Base-by-base conservation (phyloP, 2,888 invertebrate genomes). In the Neocrepidodera transversa region DNA sequence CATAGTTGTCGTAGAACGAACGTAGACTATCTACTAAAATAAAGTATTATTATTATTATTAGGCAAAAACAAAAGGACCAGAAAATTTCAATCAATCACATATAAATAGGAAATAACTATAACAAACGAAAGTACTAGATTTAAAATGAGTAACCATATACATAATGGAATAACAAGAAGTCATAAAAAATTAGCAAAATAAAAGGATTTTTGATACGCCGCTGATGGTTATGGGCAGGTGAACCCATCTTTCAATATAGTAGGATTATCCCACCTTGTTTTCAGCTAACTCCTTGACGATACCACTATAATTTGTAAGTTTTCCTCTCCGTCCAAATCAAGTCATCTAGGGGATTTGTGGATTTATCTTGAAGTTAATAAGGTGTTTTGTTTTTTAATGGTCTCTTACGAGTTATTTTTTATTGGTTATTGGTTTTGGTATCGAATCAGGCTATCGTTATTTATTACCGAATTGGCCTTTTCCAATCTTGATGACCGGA, bases 271-370 rank as follows among this genome's bases (percentile, higher is more conserved):
- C 62, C 56, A 63, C 66, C 62, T 66, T 40, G 20, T 38, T 50
- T 49, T 28, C 30, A 50, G 51, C 38, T 58, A 59, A 61, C 58
- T 56, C 52, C 58, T 59, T 58, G 57, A 28, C 30, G 49, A 43
- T 56, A 57, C 60, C 63, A 62, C 63, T 67, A 58, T 67, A 65
- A 66, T 67, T 67, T 66, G 52, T 65, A 56, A 58, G 38, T 60
- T 68, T 62, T 63, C 65, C 61, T 65, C 68, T 68, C 67, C 66
- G 60, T 64, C 68, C 65, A 67, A 73, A 75, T 75, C 75, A 75
- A 75, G 75, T 75, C 74, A 75, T 75, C 74, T 70, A 59, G 60
- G 68, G 68, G 71, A 70, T 72, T 70, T 69, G 70, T 71, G 62
- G 68, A 72, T 69, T 68, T 71, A 73, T 72, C 69, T 69, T 64